Conservation (phyloP, 2,797 vertebrate genomes). For the Myripristis murdjan region DNA sequence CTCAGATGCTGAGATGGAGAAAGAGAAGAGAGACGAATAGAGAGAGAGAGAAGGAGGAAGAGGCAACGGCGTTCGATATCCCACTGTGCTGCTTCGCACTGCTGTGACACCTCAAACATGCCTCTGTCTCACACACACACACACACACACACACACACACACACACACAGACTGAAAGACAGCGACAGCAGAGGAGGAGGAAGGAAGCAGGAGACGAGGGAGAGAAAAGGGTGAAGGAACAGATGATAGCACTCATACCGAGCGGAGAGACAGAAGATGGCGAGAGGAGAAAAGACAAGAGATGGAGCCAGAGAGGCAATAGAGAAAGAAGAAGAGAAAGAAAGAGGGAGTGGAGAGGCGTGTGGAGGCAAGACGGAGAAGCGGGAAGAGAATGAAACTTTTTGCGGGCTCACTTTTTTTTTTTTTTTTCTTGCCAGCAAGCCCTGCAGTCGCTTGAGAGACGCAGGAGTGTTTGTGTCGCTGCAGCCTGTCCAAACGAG, state of each 20-base stretch:
- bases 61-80: constrained; percentile 37
- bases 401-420: constrained; percentile 23
- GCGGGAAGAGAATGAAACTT: constrained; percentile 48
- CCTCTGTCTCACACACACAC: constrained; percentile 1
- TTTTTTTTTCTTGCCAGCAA: no score
- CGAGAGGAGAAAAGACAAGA: constrained; percentile 47
- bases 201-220: constrained; percentile 9
- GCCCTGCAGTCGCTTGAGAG: constrained; percentile 22
- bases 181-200: constrained; percentile 48
- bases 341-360: constrained; percentile 27
- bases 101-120: constrained; percentile 61
- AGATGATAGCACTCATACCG: constrained; percentile 42
- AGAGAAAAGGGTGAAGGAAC: constrained; percentile 13
- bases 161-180: constrained; percentile 48
- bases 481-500: constrained; percentile 21
- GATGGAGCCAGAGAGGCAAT: constrained; percentile 29
- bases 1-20: constrained; percentile 51
- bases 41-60: background rate
- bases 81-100: constrained; percentile 46
- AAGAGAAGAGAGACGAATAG: constrained; percentile 26
- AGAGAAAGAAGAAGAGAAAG: background rate
- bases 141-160: constrained; percentile 6
- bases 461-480: background rate
- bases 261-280: constrained; percentile 25
- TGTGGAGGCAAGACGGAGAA: constrained; percentile 15